phyloP scores from a whole-genome alignment of 2,888 invertebrate genomes.

The Synanthedon formicaeformis region DNA sequence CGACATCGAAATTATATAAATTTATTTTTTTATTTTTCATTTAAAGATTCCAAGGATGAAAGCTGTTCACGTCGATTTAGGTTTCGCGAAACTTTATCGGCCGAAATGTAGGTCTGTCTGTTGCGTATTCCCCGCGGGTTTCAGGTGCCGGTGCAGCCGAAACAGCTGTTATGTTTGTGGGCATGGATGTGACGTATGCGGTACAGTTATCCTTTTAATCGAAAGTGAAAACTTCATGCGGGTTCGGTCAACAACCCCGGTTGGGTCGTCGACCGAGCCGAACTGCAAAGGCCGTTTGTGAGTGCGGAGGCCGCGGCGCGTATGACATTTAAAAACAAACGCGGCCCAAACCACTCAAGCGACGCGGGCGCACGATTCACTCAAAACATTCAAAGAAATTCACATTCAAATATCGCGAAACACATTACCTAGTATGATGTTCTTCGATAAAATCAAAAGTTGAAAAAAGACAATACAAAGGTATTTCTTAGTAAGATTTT shows the following conservation, averaged over 20 bases:
- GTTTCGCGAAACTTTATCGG: too few species aligned
- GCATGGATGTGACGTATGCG: slow-evolving; percentile 54
- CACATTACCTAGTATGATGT: too few species aligned
- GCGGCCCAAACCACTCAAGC: not conserved
- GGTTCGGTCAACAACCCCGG: slow-evolving; percentile 57
- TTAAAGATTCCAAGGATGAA: too few species aligned
- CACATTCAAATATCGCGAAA: too few species aligned
- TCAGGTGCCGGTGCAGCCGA: slow-evolving; percentile 27
- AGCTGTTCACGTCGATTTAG: too few species aligned
- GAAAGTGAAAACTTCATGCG: slow-evolving; percentile 70
- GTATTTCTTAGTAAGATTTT: too few species aligned
- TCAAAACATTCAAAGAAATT: too few species aligned
- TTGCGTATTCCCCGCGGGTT: slow-evolving; percentile 39
- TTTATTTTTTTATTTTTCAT: not conserved
- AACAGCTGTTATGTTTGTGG: slow-evolving; percentile 18
- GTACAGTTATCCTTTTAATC: slow-evolving; percentile 70
- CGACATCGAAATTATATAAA: not conserved
- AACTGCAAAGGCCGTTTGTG: slow-evolving; percentile 71
- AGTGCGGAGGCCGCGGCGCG: slow-evolving; percentile 63
- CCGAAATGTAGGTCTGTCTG: slow-evolving; percentile 1
- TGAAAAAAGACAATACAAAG: too few species aligned
- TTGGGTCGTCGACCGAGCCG: slow-evolving; percentile 64
- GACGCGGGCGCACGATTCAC: not conserved
- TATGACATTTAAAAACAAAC: slow-evolving; percentile 46
- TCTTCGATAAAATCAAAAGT: too few species aligned